Conservation (phyloP, 2,888 invertebrate species). For the Carterocephalus palaemon region DNA sequence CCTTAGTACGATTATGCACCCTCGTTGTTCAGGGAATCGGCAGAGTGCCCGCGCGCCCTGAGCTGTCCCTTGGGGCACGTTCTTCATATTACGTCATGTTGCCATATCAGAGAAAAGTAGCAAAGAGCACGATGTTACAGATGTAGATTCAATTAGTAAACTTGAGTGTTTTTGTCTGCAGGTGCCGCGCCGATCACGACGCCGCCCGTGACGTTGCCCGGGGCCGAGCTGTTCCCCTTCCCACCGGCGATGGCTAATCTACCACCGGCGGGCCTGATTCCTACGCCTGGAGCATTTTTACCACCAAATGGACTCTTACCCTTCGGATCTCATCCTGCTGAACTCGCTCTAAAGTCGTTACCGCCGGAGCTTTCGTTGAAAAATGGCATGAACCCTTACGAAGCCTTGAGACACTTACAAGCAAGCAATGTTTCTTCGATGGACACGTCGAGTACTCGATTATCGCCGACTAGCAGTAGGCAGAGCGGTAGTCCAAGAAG, state of each 20-base stretch:
- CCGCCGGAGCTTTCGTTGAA: conserved; percentile 73
- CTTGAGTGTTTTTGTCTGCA: conserved; percentile 53
- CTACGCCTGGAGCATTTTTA: conserved; percentile 78
- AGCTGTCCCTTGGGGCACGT: conserved; percentile 65
- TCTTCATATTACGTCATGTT: conserved; percentile 76
- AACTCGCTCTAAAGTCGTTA: conserved; percentile 66
- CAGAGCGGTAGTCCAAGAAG: conserved; percentile 77
- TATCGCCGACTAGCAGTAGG: conserved; percentile 78
- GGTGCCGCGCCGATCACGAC: conserved; percentile 63
- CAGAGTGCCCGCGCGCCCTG: conserved; percentile 67
- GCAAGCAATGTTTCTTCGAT: conserved; percentile 68
- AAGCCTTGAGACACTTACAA: conserved; percentile 70
- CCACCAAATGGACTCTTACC: conserved; percentile 77
- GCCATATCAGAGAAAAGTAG: conserved; percentile 53
- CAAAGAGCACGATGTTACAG: conserved; percentile 37
- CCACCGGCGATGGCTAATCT: conserved; percentile 64
- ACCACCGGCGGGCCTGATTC: conserved; percentile 71
- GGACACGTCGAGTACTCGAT: conserved; percentile 67
- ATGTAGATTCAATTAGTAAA: conserved; percentile 32
- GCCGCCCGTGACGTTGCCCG: conserved; percentile 61
- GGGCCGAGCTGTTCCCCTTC: conserved; percentile 68
- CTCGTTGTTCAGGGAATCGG: conserved; percentile 75
- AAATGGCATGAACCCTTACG: conserved; percentile 80
- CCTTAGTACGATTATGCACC: conserved; percentile 80
- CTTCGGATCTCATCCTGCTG: conserved; percentile 76